Percentiles rank a stretch among this genome's conserved stretches.
phyloP scores from a whole-genome alignment of 2,797 vertebrate genomes.

The Sebastes elongatus region DNA sequence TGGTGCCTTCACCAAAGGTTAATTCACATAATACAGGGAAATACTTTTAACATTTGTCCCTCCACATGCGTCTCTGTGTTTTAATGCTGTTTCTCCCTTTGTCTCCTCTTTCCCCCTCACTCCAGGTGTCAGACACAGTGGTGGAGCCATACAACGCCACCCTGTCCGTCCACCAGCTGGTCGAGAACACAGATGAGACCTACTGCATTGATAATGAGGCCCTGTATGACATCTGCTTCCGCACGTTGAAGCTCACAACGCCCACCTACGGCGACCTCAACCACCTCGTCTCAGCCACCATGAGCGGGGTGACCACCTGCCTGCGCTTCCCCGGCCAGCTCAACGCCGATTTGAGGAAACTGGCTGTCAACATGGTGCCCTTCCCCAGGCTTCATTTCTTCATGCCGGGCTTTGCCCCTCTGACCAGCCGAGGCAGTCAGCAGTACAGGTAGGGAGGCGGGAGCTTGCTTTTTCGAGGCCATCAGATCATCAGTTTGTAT shows the following conservation, averaged over 20 bases:
- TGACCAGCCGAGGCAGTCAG: constrained; percentile 87
- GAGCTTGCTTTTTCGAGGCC: background rate
- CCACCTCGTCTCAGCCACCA: constrained; percentile 91
- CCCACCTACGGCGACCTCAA: constrained; percentile 88
- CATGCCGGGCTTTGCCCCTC: constrained; percentile 88
- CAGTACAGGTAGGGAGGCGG: constrained; percentile 76
- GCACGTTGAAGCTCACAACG: constrained; percentile 89
- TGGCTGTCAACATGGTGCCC: constrained; percentile 94
- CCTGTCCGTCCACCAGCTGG: constrained; percentile 91
- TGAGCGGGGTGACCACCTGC: constrained; percentile 93
- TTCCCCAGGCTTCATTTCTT: constrained; percentile 92
- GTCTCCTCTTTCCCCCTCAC: background rate
- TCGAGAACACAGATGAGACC: constrained; percentile 95
- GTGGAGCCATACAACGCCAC: constrained; percentile 96
- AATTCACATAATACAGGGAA: background rate
- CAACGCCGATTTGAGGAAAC: constrained; percentile 89
- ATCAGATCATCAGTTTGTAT: background rate
- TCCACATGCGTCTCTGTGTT: background rate
- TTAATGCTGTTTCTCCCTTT: background rate
- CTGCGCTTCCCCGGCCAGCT: constrained; percentile 92
- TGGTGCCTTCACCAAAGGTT: constrained; percentile 92
- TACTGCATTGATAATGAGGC: constrained; percentile 97
- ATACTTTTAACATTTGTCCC: background rate
- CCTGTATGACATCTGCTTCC: constrained; percentile 95
- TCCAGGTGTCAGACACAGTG: constrained; percentile 90